Evolutionary conservation across 2,888 invertebrate genomes (phyloP), one percentile per base, ranked within the genome.

Genomic region (Embidobia sp.): DNA sequence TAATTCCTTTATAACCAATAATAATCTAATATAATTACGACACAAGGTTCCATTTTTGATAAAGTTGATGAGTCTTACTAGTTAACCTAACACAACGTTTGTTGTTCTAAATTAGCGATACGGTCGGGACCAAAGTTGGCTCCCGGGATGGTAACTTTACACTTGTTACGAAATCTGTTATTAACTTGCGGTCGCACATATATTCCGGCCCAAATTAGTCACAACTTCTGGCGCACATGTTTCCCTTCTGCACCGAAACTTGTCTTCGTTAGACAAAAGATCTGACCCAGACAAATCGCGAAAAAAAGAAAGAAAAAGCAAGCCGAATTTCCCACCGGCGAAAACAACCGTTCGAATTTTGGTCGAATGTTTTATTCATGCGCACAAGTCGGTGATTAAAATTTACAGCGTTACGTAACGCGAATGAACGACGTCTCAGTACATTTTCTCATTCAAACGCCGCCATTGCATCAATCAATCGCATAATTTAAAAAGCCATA

Each of bases 391-490:
- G 40, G 11, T 35, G 33, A 61, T 51, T 69, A 49, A 48, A 59
- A 67, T 67, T 49, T 57, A 42, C 57, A 57, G 7, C 22, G n/a
- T 49, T 48, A 18, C 37, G 42, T 49, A 51, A 59, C 42, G 35
- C 13, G 19, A 5, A 44, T 35, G 16, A 51, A 33, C 48, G 37
- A 55, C 61, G 46, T 63, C 44, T 63, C 63, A 31, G 53, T 63
- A 46, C 55, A 57, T 27, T 16, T 29, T 19, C 16, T 22, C 55
- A 22, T 33, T 40, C 37, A 27, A 46, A 55, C 37, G 55, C 55
- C 22, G 10, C 27, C 16, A n/a, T 72, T 46, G n/a, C 48, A 57
- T 73, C 73, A 51, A 64, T 73, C 73, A 64, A 59, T 42, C 48
- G 64, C 10, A 15, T 6, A 35, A 59, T 74, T 66, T 53, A 57